These are phyloP conservation scores for Sabellastarte sp. DNA, from an alignment of 2,888 invertebrate genomes.

Conservation along the genomic window DNA sequence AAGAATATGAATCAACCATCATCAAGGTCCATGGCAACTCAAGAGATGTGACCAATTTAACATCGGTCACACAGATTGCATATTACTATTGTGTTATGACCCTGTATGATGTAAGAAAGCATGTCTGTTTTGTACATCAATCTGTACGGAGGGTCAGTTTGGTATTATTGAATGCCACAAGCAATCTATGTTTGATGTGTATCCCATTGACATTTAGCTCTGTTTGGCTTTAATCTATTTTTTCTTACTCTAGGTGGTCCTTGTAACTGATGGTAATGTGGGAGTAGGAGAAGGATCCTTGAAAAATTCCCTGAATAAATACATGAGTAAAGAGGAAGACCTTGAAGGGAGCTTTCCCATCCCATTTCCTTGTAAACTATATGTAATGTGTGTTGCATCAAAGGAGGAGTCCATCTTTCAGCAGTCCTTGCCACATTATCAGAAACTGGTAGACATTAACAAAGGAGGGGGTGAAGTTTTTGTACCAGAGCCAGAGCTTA, in stretches of 20 bases:
- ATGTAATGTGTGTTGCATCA: constrained; percentile 59
- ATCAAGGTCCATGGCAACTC: no score
- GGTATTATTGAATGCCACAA: no score
- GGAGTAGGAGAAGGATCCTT: constrained; percentile 71
- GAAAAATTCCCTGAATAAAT: constrained; percentile 61
- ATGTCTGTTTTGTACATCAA: no score
- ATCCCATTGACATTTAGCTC: no score
- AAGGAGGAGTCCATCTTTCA: constrained; percentile 54
- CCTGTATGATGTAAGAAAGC: no score
- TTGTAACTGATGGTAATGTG: constrained; percentile 76
- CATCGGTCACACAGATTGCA: no score
- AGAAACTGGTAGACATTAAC: constrained; percentile 77
- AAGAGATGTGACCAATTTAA: no score
- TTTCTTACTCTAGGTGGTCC: constrained; percentile 67
- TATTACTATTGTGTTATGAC: no score
- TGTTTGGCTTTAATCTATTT: no score
- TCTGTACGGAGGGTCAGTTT: no score
- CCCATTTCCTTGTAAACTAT: constrained; percentile 79
- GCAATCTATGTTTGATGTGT: no score
- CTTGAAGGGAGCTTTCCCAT: constrained; percentile 66
- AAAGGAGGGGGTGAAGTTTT: constrained; percentile 61
- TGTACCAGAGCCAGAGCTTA: constrained; percentile 44
- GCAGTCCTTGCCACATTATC: constrained; percentile 72
- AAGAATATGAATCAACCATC: no score
- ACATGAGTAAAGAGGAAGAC: background rate